Base-by-base conservation (phyloP, 2,888 invertebrate species). In the Polydesmus complanatus region DNA sequence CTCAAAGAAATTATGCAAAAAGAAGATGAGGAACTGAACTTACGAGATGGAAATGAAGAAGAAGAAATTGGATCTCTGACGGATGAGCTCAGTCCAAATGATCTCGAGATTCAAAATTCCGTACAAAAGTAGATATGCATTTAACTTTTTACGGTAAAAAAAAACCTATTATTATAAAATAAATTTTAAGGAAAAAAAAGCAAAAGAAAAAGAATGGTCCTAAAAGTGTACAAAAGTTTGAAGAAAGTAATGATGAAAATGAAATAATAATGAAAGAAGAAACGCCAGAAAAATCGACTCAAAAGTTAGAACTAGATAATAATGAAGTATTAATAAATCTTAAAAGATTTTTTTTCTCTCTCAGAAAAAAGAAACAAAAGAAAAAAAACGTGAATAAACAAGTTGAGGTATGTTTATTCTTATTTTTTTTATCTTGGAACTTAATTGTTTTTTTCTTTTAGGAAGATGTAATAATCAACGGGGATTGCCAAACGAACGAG, bases 1-100 rank as follows among this genome's bases (percentile, higher is more conserved):
- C 75, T 86, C 73, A 78, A 77, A 63, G 70, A 72, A 56, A 68
- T 75, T 14, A 73, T 80, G 73, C 64, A 73, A 25, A 75, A 77
- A 61, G 78, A 79, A 53, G 71, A 74, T 51, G 66, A 65, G 18
- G 14, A 8, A 14, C 14, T 37, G 5, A 47, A 51, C 18, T 58
- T 64, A 19, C 51, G 5, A 14, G 52, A 37, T 47, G 37, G 26
- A 5, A 54, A 27, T 25, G 61, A 48, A 72, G 49, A 8, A 5
- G n/a, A n/a, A n/a, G n/a, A n/a, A n/a, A n/a, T n/a, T n/a, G n/a
- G n/a, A n/a, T n/a, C n/a, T n/a, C n/a, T n/a, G n/a, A n/a, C n/a
- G n/a, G n/a, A n/a, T n/a, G n/a, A n/a, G n/a, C n/a, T n/a, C n/a
- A n/a, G n/a, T n/a, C n/a, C n/a, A n/a, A n/a, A n/a, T n/a, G n/a